Evolutionary conservation across 2,888 invertebrate genomes (phyloP).

Genomic region (Stenoptilia bipunctidactyla): DNA sequence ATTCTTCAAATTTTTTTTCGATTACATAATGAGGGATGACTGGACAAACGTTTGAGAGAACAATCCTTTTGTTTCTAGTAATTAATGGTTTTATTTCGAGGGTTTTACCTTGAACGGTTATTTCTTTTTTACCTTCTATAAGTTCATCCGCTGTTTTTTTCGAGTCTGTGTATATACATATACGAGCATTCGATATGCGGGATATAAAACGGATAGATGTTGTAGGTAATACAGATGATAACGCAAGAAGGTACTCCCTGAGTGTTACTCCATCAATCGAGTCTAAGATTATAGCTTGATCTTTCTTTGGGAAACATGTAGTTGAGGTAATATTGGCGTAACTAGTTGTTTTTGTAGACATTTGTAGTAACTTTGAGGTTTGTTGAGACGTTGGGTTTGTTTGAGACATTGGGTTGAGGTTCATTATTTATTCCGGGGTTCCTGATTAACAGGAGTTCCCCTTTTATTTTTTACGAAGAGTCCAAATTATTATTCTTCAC

Average conservation of each 20-base stretch:
- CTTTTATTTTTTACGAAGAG: too few species aligned
- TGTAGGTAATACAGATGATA: conserved; percentile 6
- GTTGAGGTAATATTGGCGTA: conserved; percentile 9
- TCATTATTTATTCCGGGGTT: too few species aligned
- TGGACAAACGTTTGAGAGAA: conserved; percentile 14
- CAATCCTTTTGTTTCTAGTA: conserved; percentile 15
- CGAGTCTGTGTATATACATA: conserved; percentile 11
- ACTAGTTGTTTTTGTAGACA: too few species aligned
- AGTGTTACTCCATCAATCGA: conserved; percentile 10
- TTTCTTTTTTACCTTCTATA: conserved; percentile 7
- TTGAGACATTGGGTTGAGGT: too few species aligned
- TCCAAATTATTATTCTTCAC: too few species aligned
- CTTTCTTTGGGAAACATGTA: conserved; percentile 13
- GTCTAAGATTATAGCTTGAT: conserved; percentile 14
- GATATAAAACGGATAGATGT: too few species aligned
- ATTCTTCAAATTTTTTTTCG: conserved; percentile 6
- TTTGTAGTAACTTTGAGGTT: conserved; percentile 2
- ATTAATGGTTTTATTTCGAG: conserved; percentile 14
- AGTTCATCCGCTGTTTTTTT: conserved; percentile 11
- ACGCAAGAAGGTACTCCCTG: conserved; percentile 9
- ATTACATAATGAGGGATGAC: conserved; percentile 7
- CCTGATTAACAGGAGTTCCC: too few species aligned
- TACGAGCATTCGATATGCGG: conserved; percentile 10
- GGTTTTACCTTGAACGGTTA: conserved; percentile 5
- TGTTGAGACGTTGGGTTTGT: conserved; percentile 4